Evolutionary conservation across 2,888 invertebrate species (phyloP), one percentile per base, ranked within the genome.

Genomic region (Apamea crenata): DNA sequence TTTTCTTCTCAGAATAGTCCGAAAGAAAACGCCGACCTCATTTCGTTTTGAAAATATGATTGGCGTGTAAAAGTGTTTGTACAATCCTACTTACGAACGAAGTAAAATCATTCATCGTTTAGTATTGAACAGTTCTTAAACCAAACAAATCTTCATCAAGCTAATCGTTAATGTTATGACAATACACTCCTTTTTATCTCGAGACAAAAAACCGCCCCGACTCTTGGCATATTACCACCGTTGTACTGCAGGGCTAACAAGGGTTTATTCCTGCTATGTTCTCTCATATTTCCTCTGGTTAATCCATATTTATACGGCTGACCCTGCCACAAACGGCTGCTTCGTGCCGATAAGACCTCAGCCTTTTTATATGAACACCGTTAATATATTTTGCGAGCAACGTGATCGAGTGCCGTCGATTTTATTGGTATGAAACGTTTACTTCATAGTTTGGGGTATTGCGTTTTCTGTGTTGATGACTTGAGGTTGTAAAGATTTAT

Each of bases 261-360:
- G 93, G 93, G 91, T 92, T 93, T 92, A 91, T 91, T 91, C 81
- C 89, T 90, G 83, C 89, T 89, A 87, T 92, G 89, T 92, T 90
- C 81, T 83, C 92, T 94, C 93, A 95, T 95, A 95, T 95, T 95
- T 95, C 92, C 93, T 89, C 92, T 90, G 85, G 91, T 92, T 96
- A 95, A 95, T 96, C 96, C 95, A 95, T 95, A 96, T 96, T 96
- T 95, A 96, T 95, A 93, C 91, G 93, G 93, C 94, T 93, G 94
- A 94, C 95, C 95, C 94, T 91, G 90, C 90, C 86, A 89, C 88
- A 84, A 92, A 89, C 93, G 94, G 89, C 88, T 89, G 89, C 82
- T 89, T 82, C 88, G 80, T 83, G 81, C 81, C 88, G 88, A 89
- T 89, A 89, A 89, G 86, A 82, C 81, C 59, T 77, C 69, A 82